phyloP scores from a whole-genome alignment of 2,113 vertebrate species.

The Atractosteus spatula region DNA sequence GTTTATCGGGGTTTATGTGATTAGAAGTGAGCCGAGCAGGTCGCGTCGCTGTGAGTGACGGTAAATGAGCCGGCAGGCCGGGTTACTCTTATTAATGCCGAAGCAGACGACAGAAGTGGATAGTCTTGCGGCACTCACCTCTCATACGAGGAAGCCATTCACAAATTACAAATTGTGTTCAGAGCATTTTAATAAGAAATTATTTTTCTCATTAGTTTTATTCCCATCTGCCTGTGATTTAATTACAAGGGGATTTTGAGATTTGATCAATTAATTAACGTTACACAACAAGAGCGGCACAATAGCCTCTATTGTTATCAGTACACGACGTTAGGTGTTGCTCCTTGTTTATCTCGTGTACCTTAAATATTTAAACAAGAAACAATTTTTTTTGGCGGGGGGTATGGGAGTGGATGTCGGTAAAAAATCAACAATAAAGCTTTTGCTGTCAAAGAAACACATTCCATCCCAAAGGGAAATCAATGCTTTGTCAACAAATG shows the following conservation, averaged over 20 bases:
- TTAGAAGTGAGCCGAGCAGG: too few relatives aligned
- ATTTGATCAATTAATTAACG: conserved; percentile 54
- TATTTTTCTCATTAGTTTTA: neutral
- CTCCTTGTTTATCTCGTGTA: conserved; percentile 37
- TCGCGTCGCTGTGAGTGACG: too few relatives aligned
- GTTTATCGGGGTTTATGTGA: too few relatives aligned
- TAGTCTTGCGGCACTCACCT: too few relatives aligned
- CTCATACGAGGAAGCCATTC: neutral
- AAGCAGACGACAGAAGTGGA: too few relatives aligned
- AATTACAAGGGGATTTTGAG: conserved; percentile 22
- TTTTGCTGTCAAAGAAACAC: conserved; percentile 44
- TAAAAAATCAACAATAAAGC: conserved; percentile 49
- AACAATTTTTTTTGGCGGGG: conserved; percentile 43
- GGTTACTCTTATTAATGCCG: too few relatives aligned
- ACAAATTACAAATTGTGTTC: neutral
- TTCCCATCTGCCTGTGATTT: conserved; percentile 40
- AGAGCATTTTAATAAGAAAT: neutral
- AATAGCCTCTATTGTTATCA: conserved; percentile 13
- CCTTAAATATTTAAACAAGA: conserved; percentile 62
- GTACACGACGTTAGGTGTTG: conserved; percentile 45
- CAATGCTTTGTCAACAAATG: conserved; percentile 55
- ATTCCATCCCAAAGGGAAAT: conserved; percentile 40
- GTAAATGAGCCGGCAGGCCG: too few relatives aligned
- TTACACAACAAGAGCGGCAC: conserved; percentile 43
- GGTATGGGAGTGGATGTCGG: conserved; percentile 42